Base-by-base conservation (phyloP, 2,888 invertebrate genomes). In the Halocaridina rubra region DNA sequence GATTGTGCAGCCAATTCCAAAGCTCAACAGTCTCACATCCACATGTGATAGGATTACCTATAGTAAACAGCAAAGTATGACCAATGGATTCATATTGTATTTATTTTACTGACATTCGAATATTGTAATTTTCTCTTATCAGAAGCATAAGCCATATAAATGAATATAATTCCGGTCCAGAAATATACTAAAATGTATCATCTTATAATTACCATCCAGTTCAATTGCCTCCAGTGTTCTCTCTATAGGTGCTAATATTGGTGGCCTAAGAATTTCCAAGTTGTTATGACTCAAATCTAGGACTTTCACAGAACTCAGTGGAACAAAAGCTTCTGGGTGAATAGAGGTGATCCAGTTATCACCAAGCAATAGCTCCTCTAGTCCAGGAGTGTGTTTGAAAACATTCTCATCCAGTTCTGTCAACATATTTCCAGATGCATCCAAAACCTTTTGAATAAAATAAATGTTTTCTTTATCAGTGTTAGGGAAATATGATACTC, bases 1-100 rank as follows among this genome's bases (percentile, higher is more conserved):
- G 96, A 91, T 96, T 95, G 90, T 96, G 93, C 90, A 97, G 93
- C 97, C 97, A 98, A 92, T 95, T 95, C 96, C 97, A 97, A 72
- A 97, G 93, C 90, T 96, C 96, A 91, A 96, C 95, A 84, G 96
- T 94, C 90, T 96, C 96, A 91, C 97, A 98, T 90, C 94, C 95
- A 91, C 97, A 98, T 88, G 94, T 94, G 89, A 97, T 92, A 67
- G 97, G 97, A 91, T 97, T 97, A 90, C 96, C 97, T 96, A 93
- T 72, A 89, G n/a, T n/a, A n/a, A n/a, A n/a, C n/a, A n/a, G n/a
- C n/a, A n/a, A n/a, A n/a, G n/a, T n/a, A n/a, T n/a, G n/a, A n/a
- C n/a, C n/a, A n/a, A n/a, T n/a, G n/a, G n/a, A n/a, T n/a, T n/a
- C n/a, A n/a, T n/a, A n/a, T n/a, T n/a, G n/a, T n/a, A n/a, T n/a